These are phyloP conservation scores for Tetramorium bicarinatum DNA, from an alignment of 2,888 invertebrate genomes.

Conservation along the genomic window DNA sequence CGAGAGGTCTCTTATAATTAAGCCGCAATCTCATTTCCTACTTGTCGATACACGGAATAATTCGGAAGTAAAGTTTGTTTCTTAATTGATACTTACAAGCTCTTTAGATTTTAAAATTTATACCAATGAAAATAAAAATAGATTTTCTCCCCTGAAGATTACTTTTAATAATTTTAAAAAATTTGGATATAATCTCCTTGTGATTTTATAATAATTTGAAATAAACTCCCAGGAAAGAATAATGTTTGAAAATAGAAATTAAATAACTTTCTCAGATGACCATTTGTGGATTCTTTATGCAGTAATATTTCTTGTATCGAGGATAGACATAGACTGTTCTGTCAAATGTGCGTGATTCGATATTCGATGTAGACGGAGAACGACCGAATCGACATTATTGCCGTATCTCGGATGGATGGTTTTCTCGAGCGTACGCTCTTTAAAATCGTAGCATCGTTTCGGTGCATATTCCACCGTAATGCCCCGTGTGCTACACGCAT, in stretches of 20 bases:
- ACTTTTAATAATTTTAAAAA: neutral
- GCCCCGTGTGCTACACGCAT: neutral
- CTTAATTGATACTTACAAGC: neutral
- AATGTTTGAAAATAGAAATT: neutral
- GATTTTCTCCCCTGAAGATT: neutral
- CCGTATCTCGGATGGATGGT: slow-evolving; percentile 29
- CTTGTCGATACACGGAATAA: slow-evolving; percentile 17
- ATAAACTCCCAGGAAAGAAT: too few species aligned
- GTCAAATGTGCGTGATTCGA: slow-evolving; percentile 61
- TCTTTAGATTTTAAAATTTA: neutral
- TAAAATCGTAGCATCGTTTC: slow-evolving; percentile 41
- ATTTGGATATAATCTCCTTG: neutral
- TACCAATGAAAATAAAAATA: slow-evolving; percentile 1
- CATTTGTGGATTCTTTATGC: slow-evolving; percentile 35
- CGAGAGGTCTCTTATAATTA: neutral
- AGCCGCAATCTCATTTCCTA: slow-evolving; percentile 8
- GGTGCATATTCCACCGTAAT: slow-evolving; percentile 36
- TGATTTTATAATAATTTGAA: neutral
- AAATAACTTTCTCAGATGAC: neutral
- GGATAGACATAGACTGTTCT: slow-evolving; percentile 43
- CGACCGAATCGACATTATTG: slow-evolving; percentile 68
- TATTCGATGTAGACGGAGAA: slow-evolving; percentile 58
- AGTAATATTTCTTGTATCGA: slow-evolving; percentile 34
- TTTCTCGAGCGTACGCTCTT: slow-evolving; percentile 11
- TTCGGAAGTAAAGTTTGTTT: neutral